phyloP scores from a whole-genome alignment of 1,140 invertebrate genomes.

The Heliconius nattereri region DNA sequence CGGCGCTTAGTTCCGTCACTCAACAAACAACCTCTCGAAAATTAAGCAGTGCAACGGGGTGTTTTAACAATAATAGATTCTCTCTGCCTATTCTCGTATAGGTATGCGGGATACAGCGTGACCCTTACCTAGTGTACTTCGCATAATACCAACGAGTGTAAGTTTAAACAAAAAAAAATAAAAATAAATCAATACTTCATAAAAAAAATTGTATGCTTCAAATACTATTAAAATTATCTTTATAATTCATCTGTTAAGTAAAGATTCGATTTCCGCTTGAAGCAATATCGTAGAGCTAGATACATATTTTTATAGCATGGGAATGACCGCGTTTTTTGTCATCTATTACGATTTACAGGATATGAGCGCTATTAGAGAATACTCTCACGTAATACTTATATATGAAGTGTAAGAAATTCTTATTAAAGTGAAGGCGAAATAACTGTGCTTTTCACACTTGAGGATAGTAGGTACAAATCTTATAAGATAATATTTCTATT shows the following conservation, averaged over 20 bases:
- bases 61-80: too few relatives aligned
- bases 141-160: too few relatives aligned
- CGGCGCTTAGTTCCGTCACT: too few relatives aligned
- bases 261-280: slow-evolving; percentile 1
- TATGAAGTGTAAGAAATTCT: slow-evolving; percentile 9
- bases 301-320: background rate
- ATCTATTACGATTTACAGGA: background rate
- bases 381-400: slow-evolving; percentile 14
- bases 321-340: background rate
- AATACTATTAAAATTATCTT: too few relatives aligned
- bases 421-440: background rate
- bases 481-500: background rate
- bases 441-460: background rate
- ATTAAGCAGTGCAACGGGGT: too few relatives aligned
- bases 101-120: too few relatives aligned
- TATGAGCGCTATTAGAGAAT: background rate
- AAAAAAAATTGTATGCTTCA: too few relatives aligned
- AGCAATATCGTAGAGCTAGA: background rate
- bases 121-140: too few relatives aligned
- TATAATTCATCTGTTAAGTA: background rate
- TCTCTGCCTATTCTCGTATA: too few relatives aligned
- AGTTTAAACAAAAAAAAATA: too few relatives aligned
- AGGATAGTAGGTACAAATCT: background rate
- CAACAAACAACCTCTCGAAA: too few relatives aligned
- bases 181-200: too few relatives aligned